phyloP scores from a whole-genome alignment of 2,888 invertebrate genomes.

The Aelia acuminata region DNA sequence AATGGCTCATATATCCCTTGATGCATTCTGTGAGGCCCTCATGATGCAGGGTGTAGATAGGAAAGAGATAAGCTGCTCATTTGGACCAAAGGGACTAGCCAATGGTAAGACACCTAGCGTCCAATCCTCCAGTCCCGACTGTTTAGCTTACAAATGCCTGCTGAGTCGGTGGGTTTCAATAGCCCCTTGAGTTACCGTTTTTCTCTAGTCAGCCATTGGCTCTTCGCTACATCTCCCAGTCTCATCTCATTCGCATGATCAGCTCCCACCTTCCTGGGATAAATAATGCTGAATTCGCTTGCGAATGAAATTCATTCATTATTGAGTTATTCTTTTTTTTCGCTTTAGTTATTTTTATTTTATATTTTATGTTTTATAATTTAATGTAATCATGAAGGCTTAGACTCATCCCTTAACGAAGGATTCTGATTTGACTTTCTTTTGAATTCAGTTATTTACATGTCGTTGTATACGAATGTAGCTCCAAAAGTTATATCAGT shows the following conservation, averaged over 20 bases:
- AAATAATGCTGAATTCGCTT: neutral
- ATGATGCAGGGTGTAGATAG: neutral
- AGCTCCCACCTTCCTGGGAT: neutral
- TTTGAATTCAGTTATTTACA: no score
- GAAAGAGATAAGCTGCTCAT: neutral
- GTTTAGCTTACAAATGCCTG: conserved; percentile 35
- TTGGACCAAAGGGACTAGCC: neutral
- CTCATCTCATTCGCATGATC: neutral
- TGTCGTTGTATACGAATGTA: no score
- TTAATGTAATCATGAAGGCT: no score
- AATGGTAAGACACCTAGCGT: neutral
- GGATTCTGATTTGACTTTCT: no score
- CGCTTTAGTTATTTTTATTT: no score
- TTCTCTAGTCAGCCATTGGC: neutral
- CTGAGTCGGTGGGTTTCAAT: conserved; percentile 22
- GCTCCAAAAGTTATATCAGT: no score
- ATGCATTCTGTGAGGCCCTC: neutral
- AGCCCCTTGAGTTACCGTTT: neutral
- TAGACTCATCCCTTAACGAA: no score
- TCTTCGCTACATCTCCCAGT: neutral
- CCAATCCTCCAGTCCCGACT: neutral
- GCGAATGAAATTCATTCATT: neutral
- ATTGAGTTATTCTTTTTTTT: neutral
- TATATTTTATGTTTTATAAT: no score
- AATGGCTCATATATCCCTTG: no score